phyloP scores from a whole-genome alignment of 2,113 vertebrate species.

The Bagarius yarrelli region DNA sequence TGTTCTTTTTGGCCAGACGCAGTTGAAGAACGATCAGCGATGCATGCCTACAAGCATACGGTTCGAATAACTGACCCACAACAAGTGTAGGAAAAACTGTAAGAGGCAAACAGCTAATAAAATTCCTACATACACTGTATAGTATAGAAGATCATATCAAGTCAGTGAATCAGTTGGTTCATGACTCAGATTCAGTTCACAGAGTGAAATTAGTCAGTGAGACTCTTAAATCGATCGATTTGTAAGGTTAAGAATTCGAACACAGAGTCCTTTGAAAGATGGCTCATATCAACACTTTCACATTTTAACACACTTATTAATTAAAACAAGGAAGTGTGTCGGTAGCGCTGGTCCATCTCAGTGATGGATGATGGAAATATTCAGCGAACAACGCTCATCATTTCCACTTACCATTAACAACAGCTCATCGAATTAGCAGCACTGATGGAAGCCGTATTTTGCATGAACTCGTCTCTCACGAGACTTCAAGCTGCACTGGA shows the following conservation, averaged over 20 bases:
- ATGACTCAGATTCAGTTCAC: not conserved
- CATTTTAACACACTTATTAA: not conserved
- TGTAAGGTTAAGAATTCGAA: no score
- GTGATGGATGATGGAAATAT: not conserved
- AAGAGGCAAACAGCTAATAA: not conserved
- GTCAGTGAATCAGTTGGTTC: not conserved
- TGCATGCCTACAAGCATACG: not conserved
- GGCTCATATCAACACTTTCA: no score
- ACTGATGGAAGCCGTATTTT: slow-evolving; percentile 15
- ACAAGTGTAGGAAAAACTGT: not conserved
- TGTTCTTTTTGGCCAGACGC: not conserved
- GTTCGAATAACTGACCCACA: not conserved
- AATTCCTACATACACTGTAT: not conserved
- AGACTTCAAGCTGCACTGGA: slow-evolving; percentile 24
- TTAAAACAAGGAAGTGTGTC: not conserved
- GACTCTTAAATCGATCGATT: no score
- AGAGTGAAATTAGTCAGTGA: not conserved
- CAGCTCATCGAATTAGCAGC: slow-evolving; percentile 23
- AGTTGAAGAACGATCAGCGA: not conserved
- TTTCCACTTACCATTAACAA: slow-evolving; percentile 11
- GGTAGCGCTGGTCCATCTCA: not conserved
- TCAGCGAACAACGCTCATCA: not conserved
- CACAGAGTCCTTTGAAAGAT: no score
- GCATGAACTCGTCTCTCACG: slow-evolving; percentile 15
- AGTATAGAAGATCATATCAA: not conserved